These are phyloP conservation scores for Acropternis orthonyx DNA, from an alignment of 2,797 vertebrate species.

Conservation along the genomic window DNA sequence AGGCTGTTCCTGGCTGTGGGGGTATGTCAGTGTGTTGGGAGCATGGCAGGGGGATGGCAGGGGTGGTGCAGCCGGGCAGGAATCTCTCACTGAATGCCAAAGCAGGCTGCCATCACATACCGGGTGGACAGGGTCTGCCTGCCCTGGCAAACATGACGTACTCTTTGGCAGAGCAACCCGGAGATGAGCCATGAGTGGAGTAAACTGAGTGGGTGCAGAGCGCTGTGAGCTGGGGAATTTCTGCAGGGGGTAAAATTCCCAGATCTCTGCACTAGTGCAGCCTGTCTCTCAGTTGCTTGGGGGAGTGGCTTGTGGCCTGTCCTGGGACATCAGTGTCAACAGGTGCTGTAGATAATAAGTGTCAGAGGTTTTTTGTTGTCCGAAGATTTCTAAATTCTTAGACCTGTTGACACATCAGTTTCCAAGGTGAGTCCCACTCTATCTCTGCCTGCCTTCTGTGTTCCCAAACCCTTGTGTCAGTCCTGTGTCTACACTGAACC, in stretches of 20 bases:
- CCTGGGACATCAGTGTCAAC: not conserved
- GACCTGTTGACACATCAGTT: not conserved
- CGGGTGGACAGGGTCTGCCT: not conserved
- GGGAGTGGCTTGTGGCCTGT: not conserved
- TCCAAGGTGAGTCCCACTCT: not conserved
- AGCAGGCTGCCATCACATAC: not conserved
- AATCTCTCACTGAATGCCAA: accelerated
- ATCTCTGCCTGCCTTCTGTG: not conserved
- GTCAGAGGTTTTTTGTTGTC: not conserved
- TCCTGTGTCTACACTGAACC: not conserved
- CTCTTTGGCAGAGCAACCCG: not conserved
- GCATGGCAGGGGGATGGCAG: not conserved
- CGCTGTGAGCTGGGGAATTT: not conserved
- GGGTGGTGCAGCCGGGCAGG: not conserved
- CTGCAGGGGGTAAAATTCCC: not conserved
- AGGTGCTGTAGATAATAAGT: not conserved
- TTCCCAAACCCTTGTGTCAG: not conserved
- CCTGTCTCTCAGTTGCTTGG: not conserved
- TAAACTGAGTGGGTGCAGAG: slow-evolving; percentile 12
- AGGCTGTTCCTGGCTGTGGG: not conserved
- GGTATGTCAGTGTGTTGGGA: not conserved
- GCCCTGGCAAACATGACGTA: not conserved
- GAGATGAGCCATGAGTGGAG: slow-evolving; percentile 18
- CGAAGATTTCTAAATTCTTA: not conserved
- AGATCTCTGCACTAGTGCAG: not conserved